Evolutionary conservation across 2,888 invertebrate genomes (phyloP), one percentile per base, ranked within the genome.

Genomic region (Machimus rusticus): DNA sequence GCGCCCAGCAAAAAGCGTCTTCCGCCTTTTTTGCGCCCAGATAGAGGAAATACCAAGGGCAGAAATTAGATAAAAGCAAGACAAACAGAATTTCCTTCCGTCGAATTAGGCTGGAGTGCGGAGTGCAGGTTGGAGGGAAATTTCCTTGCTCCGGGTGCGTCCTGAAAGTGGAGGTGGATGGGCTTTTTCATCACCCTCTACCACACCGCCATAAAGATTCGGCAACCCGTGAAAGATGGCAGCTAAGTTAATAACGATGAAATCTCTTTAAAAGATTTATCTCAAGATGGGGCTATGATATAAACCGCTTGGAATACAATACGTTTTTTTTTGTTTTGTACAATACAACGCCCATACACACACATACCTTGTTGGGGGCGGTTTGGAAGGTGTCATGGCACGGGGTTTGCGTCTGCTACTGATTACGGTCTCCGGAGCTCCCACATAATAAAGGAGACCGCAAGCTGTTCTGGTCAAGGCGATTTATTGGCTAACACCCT

Each of bases 41-140:
- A 55, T 39, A 77, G 66, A 86, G 55, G 55, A 86, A 77, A 86
- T 37, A 37, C 82, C 86, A 57, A 82, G 66, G 55, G 74, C 82
- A 81, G 82, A 88, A 88, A 88, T 88, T 86, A 87, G 86, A 86
- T 88, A 88, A 87, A 86, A 78, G 82, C 84, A 88, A 88, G 84
- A 82, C 87, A 87, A 88, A 88, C 87, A 88, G 84, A 88, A 57
- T 87, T 88, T 88, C 77, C 77, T 88, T 88, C 82, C 82, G 86
- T 82, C 86, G 86, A 88, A 86, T 88, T 88, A 88, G 84, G 43
- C 43, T 51, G 23, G 23, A n/a, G 34, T 79, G n/a, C 55, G 51
- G 51, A 16, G 19, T 37, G 46, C 46, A 23, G 78, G 23, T 9
- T 8, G 51, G 16, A 79, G 19, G n/a, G 9, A 78, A 28, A 14